Conservation (phyloP, 2,113 vertebrate species). For the Heliornis fulica region DNA sequence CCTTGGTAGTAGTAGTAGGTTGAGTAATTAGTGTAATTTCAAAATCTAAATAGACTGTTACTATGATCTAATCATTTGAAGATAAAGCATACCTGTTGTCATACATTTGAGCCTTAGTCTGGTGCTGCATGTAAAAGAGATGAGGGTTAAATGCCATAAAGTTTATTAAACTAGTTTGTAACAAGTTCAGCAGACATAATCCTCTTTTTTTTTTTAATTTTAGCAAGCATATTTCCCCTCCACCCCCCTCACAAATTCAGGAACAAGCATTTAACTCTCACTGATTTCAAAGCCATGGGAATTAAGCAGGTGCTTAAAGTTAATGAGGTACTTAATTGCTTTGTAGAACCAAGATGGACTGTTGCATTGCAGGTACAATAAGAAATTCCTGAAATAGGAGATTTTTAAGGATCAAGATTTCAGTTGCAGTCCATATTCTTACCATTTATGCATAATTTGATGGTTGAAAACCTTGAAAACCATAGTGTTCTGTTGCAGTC, state of each 20-base stretch:
- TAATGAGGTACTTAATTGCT: slow-evolving; percentile 64
- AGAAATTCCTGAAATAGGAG: not conserved
- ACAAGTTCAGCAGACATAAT: not conserved
- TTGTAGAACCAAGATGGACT: slow-evolving; percentile 39
- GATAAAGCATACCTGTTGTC: not conserved
- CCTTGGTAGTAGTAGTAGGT: not conserved
- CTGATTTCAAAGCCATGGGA: slow-evolving; percentile 48
- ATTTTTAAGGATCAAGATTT: not conserved
- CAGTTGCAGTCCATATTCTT: not conserved
- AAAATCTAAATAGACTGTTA: not conserved
- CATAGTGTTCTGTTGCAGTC: not conserved
- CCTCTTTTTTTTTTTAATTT: not conserved
- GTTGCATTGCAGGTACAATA: not conserved
- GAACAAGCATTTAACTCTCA: slow-evolving; percentile 20
- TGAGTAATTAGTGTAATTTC: not conserved
- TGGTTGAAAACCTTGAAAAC: not conserved
- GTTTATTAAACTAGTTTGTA: not conserved
- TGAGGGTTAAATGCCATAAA: not conserved
- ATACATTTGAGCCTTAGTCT: fast-evolving
- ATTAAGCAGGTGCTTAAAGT: slow-evolving; percentile 52
- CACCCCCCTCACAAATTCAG: not conserved
- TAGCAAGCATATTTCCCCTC: not conserved
- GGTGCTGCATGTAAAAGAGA: not conserved
- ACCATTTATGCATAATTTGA: not conserved
- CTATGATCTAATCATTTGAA: fast-evolving